Conservation (phyloP, 1,140 invertebrate species). For the Asobara japonica region DNA sequence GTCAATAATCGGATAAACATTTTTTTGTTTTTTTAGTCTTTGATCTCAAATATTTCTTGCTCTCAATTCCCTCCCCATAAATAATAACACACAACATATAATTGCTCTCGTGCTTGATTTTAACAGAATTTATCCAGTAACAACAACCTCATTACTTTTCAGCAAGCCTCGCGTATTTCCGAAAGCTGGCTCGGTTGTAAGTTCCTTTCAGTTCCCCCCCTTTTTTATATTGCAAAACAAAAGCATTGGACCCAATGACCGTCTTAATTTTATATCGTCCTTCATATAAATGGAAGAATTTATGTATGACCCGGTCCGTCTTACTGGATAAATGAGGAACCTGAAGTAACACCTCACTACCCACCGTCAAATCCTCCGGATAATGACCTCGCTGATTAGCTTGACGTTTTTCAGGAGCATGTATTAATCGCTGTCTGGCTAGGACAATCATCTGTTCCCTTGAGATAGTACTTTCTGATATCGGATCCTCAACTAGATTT, state of each 20-base stretch:
- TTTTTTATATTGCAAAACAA: not conserved
- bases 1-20: too few relatives aligned
- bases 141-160: too few relatives aligned
- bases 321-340: conserved; percentile 23
- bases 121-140: too few relatives aligned
- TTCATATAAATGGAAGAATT: conserved; percentile 28
- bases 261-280: not conserved
- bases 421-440: not conserved
- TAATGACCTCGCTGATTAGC: not conserved
- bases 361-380: not conserved
- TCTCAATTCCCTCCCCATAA: too few relatives aligned
- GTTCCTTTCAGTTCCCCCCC: not conserved
- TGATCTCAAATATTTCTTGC: too few relatives aligned
- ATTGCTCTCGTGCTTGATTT: too few relatives aligned
- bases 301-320: conserved; percentile 12
- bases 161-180: conserved; percentile 9
- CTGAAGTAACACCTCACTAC: not conserved
- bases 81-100: too few relatives aligned
- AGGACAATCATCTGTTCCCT: not conserved
- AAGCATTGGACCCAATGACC: not conserved
- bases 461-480: not conserved
- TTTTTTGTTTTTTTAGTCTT: too few relatives aligned
- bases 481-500: not conserved
- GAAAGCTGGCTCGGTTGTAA: conserved; percentile 16
- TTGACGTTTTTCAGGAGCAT: not conserved